These are phyloP conservation scores for Didymodactylos carnosus DNA, from an alignment of 2,888 invertebrate species.

Conservation along the genomic window DNA sequence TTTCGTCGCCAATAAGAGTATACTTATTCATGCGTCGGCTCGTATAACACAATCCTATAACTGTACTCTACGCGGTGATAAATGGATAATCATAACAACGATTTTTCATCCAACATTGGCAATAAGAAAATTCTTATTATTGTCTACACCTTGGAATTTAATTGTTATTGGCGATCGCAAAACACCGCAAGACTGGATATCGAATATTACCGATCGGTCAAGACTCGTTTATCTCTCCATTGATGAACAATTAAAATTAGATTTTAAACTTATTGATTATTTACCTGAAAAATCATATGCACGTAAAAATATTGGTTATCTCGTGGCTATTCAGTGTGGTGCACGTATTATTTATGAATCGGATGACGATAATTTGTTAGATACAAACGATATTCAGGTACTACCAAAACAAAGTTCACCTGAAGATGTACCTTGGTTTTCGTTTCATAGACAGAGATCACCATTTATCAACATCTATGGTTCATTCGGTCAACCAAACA, in stretches of 20 bases:
- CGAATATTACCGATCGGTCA: neutral
- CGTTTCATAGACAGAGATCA: neutral
- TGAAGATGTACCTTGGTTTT: neutral
- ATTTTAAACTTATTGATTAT: slow-evolving; percentile 7
- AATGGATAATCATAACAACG: neutral
- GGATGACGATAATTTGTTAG: slow-evolving; percentile 14
- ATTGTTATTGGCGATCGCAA: slow-evolving; percentile 16
- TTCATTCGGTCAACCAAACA: slow-evolving; percentile 21
- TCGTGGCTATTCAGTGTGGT: slow-evolving; percentile 16
- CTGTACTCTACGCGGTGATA: neutral
- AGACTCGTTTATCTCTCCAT: slow-evolving; percentile 2
- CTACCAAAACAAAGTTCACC: neutral
- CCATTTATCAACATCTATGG: slow-evolving; percentile 15
- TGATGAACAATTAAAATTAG: neutral
- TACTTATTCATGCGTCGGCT: neutral
- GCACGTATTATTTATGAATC: slow-evolving; percentile 16
- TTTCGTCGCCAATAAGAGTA: neutral
- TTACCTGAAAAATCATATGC: slow-evolving; percentile 14
- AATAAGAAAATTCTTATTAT: neutral
- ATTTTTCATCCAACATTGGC: neutral
- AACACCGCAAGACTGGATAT: slow-evolving; percentile 13
- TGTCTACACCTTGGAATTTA: slow-evolving; percentile 3
- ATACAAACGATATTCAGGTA: neutral
- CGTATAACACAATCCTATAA: neutral
- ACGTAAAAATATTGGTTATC: slow-evolving; percentile 16